phyloP scores from a whole-genome alignment of 2,113 vertebrate genomes.

The Ammospiza nelsoni region DNA sequence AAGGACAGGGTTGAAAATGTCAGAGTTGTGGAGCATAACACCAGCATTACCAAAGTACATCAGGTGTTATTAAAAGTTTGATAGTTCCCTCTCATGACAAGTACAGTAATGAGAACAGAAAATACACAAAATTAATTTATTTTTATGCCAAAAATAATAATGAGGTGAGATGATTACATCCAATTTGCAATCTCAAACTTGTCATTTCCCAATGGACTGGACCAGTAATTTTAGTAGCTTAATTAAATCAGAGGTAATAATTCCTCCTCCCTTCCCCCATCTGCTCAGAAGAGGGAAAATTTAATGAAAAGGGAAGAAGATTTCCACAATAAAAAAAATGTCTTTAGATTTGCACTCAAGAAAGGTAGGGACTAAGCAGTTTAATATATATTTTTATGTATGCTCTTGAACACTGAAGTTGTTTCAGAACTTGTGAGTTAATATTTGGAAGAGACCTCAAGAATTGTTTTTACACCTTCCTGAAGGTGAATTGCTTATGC shows the following conservation, averaged over 20 bases:
- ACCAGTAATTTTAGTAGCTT: conserved; percentile 24
- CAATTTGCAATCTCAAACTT: conserved; percentile 23
- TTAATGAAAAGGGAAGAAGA: not conserved
- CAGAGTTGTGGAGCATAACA: conserved; percentile 23
- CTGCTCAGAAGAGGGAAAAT: not conserved
- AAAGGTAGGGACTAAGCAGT: not conserved
- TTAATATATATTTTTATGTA: not conserved
- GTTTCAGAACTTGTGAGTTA: not conserved
- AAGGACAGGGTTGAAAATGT: conserved; percentile 48
- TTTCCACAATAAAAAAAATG: not conserved
- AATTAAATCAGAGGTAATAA: conserved; percentile 44
- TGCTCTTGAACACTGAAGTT: not conserved
- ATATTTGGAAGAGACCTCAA: not conserved
- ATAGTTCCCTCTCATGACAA: conserved; percentile 47
- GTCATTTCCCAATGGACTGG: not conserved
- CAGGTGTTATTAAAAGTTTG: conserved; percentile 53
- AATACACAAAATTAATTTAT: conserved; percentile 65
- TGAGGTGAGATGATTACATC: conserved; percentile 46
- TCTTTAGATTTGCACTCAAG: not conserved
- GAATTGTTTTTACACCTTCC: not conserved
- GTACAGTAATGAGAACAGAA: conserved; percentile 52
- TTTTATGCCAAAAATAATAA: conserved; percentile 63
- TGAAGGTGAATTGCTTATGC: not conserved
- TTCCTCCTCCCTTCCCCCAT: not conserved
- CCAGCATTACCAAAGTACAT: conserved; percentile 42